These are phyloP conservation scores for Labeo catla DNA, from an alignment of 2,113 vertebrate species.

Conservation along the genomic window DNA sequence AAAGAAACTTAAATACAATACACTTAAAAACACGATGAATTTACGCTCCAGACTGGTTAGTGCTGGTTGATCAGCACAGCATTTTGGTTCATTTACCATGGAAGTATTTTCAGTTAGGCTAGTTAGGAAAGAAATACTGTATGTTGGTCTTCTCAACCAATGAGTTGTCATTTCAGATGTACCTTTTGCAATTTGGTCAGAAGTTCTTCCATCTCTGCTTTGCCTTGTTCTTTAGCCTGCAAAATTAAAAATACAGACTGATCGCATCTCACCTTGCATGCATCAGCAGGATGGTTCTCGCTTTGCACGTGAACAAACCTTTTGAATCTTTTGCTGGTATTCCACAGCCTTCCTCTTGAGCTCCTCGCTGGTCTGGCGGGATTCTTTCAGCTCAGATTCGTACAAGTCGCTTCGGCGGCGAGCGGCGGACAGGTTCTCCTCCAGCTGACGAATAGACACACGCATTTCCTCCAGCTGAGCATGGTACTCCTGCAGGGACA, in stretches of 20 bases:
- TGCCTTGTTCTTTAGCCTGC: constrained; percentile 95
- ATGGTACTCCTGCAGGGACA: constrained; percentile 87
- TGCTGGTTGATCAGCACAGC: not conserved
- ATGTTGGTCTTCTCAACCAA: not conserved
- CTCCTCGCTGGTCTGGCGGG: constrained; percentile 89
- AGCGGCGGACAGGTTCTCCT: constrained; percentile 95
- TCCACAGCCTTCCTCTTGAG: constrained; percentile 93
- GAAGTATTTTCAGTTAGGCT: not conserved
- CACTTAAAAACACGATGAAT: not conserved
- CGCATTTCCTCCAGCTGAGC: constrained; percentile 98
- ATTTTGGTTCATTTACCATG: not conserved
- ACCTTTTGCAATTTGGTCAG: constrained; percentile 94
- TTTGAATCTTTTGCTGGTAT: constrained; percentile 91
- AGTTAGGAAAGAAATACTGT: not conserved
- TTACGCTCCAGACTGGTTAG: not conserved
- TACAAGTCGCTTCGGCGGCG: constrained; percentile 96
- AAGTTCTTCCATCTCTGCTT: constrained; percentile 88
- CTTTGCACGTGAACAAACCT: constrained; percentile 84
- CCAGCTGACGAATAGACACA: constrained; percentile 93
- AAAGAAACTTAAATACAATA: not conserved
- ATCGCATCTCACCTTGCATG: not conserved
- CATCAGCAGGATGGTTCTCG: not conserved
- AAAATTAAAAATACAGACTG: not conserved
- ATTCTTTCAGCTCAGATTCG: constrained; percentile 92
- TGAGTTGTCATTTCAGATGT: constrained; percentile 44